phyloP scores from a whole-genome alignment of 2,888 invertebrate species.

The Steinernema scapterisci region DNA sequence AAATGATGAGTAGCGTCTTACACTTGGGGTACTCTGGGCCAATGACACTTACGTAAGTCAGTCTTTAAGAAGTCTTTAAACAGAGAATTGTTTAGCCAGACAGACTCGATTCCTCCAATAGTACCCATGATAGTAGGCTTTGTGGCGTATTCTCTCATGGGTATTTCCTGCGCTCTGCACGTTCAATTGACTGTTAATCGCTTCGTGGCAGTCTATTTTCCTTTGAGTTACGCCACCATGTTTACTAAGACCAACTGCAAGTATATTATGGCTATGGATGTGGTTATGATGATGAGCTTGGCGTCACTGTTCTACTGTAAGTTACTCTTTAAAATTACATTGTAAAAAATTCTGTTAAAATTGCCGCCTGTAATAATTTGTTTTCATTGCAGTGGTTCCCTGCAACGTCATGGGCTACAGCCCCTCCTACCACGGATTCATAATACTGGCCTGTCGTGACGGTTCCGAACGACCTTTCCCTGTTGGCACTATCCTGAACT shows the following conservation, averaged over 20 bases:
- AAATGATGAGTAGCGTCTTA: not conserved
- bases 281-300: not conserved
- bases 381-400: conserved; percentile 14
- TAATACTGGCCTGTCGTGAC: not conserved
- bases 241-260: not conserved
- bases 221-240: not conserved
- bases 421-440: not conserved
- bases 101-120: not conserved
- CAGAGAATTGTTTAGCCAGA: not conserved
- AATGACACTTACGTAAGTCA: not conserved
- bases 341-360: not conserved
- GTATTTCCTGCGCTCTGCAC: not conserved
- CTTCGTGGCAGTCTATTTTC: conserved; percentile 18
- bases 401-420: conserved; percentile 24
- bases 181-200: not conserved
- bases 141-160: not conserved
- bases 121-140: not conserved
- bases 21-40: not conserved
- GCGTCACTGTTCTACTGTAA: conserved; percentile 12
- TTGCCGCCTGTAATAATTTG: too few species aligned
- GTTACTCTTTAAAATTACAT: too few species aligned
- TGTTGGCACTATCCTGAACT: not conserved
- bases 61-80: too few species aligned
- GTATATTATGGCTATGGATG: not conserved
- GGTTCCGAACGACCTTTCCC: not conserved